phyloP scores from a whole-genome alignment of 2,888 invertebrate genomes.

The Leistus spinibarbis region DNA sequence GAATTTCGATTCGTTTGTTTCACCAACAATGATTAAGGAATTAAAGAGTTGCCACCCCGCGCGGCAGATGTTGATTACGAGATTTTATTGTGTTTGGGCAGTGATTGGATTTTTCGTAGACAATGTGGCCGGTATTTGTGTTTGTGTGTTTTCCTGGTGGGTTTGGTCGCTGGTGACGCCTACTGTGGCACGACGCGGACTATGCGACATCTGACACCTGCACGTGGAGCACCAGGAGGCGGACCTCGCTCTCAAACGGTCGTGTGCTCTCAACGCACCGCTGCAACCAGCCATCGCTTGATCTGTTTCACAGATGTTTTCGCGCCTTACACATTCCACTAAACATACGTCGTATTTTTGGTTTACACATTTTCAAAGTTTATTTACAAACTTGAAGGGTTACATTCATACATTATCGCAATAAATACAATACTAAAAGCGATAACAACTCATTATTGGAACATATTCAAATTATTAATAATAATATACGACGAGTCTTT shows the following conservation, averaged over 20 bases:
- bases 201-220: constrained; percentile 32
- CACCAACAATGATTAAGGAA: constrained; percentile 27
- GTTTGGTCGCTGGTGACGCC: constrained; percentile 17
- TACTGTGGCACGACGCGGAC: constrained; percentile 5
- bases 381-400: too few relatives aligned
- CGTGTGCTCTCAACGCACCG: constrained; percentile 28
- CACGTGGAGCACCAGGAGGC: constrained; percentile 36
- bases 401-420: too few relatives aligned
- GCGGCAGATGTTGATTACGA: constrained; percentile 21
- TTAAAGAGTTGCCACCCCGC: constrained; percentile 26
- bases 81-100: constrained; percentile 18
- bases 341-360: background rate
- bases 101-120: constrained; percentile 15
- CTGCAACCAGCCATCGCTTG: constrained; percentile 13
- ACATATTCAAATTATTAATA: too few relatives aligned
- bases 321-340: too few relatives aligned
- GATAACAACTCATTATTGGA: too few relatives aligned
- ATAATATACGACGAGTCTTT: too few relatives aligned
- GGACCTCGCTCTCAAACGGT: constrained; percentile 31
- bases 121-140: constrained; percentile 33
- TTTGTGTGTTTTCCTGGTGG: constrained; percentile 2
- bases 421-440: too few relatives aligned
- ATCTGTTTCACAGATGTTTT: constrained; percentile 31
- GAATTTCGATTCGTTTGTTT: constrained; percentile 44
- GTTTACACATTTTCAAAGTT: background rate